Base-by-base conservation (phyloP, 2,113 vertebrate genomes). In the Sinocyclocheilus maitianheensis region DNA sequence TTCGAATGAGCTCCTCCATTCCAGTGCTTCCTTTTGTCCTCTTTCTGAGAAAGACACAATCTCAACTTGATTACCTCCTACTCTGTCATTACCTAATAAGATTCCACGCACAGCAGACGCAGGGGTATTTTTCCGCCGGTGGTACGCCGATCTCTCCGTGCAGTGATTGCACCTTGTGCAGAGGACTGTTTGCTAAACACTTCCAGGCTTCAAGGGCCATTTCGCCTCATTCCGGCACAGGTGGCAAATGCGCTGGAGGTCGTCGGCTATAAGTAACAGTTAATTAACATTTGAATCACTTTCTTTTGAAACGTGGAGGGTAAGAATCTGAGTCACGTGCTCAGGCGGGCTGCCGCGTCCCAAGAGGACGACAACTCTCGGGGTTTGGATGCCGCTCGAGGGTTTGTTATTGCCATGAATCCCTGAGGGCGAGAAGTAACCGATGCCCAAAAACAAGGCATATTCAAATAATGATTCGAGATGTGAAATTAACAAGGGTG, bases 221-320 rank as follows among this genome's bases (percentile, higher is more conserved):
- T 90, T 89, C 82, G 86, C 81, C 85, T 89, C 89, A 87, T 90
- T 89, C 88, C 84, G 86, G 89, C 91, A 92, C 92, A 92, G 91
- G 91, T 92, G 92, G 90, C 89, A 84, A 91, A 91, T 87, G 89
- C 85, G 84, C 89, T 87, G 88, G 88, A 88, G 91, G 90, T 89
- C 85, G 90, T 20, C 76, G 85, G 87, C 88, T 91, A 89, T 89
- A 91, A 92, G 92, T 90, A 91, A 91, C 89, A 87, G 91, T 90
- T 91, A 89, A 91, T 92, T 92, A 92, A 91, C 92, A 91, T 92
- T 89, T 88, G 85, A 91, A 91, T 91, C 89, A 88, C 88, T 89
- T 88, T 89, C 89, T 90, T 89, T 88, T 71, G 53, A 89, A 86
- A 89, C 53, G 82, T 83, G 67, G 74, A 88, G 87, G 79, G 85